These are phyloP conservation scores for Gouania willdenowi DNA, from an alignment of 2,797 vertebrate genomes.

Conservation along the genomic window DNA sequence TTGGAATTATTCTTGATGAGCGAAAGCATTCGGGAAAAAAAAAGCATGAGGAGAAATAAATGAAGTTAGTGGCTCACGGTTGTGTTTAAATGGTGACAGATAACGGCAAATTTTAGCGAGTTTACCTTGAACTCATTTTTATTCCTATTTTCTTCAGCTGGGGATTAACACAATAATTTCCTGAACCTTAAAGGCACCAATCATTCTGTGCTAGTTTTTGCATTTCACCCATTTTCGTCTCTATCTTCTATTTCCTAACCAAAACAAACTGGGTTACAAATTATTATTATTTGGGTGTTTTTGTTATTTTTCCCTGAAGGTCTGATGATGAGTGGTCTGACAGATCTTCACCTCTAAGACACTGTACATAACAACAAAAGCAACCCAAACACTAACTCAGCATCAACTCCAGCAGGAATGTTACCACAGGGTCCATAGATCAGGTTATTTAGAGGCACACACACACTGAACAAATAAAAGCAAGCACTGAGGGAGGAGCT, in stretches of 20 bases:
- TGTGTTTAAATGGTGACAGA: slow-evolving; percentile 65
- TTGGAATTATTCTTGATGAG: slow-evolving; percentile 53
- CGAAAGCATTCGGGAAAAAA: slow-evolving; percentile 35
- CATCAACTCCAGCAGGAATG: slow-evolving; percentile 50
- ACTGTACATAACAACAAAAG: slow-evolving; percentile 49
- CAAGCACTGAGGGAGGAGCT: slow-evolving; percentile 20
- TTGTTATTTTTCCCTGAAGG: neutral
- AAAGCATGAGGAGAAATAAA: slow-evolving; percentile 35
- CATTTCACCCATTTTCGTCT: slow-evolving; percentile 4
- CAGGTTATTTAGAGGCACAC: slow-evolving; percentile 54
- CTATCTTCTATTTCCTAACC: no score
- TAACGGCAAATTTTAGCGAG: slow-evolving; percentile 58
- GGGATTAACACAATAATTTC: slow-evolving; percentile 51
- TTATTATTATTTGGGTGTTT: neutral
- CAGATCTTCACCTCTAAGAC: slow-evolving; percentile 47
- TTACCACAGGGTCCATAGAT: slow-evolving; percentile 40
- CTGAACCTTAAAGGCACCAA: slow-evolving; percentile 32
- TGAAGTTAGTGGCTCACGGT: slow-evolving; percentile 51
- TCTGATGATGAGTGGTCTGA: slow-evolving; percentile 45
- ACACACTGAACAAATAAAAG: slow-evolving; percentile 53
- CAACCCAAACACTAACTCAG: slow-evolving; percentile 42
- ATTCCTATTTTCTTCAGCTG: slow-evolving; percentile 40
- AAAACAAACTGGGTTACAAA: no score
- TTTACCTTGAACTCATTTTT: slow-evolving; percentile 47
- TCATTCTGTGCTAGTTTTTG: slow-evolving; percentile 23